Evolutionary conservation across 2,888 invertebrate genomes (phyloP).

Genomic region (Salpingus planirostris): DNA sequence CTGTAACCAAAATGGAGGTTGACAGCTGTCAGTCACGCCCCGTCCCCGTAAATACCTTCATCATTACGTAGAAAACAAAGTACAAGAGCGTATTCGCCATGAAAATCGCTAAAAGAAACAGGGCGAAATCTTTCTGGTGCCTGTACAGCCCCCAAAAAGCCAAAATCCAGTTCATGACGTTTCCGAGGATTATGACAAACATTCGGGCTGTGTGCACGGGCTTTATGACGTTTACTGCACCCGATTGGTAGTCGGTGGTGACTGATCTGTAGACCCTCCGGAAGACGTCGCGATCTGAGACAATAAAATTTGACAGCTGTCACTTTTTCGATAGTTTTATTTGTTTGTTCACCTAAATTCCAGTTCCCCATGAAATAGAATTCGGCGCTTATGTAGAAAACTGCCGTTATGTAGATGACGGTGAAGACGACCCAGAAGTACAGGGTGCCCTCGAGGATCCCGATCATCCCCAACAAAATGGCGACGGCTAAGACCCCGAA

Average conservation of each 20-base stretch:
- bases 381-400: conserved; percentile 57
- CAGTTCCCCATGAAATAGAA: conserved; percentile 70
- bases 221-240: conserved; percentile 37
- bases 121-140: conserved; percentile 66
- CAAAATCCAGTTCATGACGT: conserved; percentile 55
- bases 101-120: conserved; percentile 68
- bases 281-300: too few species aligned
- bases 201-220: conserved; percentile 48
- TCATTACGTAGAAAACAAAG: conserved; percentile 67
- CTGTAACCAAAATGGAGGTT: too few species aligned
- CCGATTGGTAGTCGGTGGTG: conserved; percentile 39
- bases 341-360: conserved; percentile 59
- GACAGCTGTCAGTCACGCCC: too few species aligned
- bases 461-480: conserved; percentile 59
- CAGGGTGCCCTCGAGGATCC: conserved; percentile 55
- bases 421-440: conserved; percentile 68
- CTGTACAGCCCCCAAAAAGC: conserved; percentile 55
- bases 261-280: conserved; percentile 26
- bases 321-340: too few species aligned
- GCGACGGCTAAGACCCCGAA: conserved; percentile 71
- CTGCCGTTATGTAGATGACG: conserved; percentile 54
- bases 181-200: conserved; percentile 50
- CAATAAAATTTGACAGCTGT: too few species aligned
- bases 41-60: conserved; percentile 63
- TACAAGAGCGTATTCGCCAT: conserved; percentile 78